A percentile compares a stretch with the other conserved stretches of the same genome.
Conservation (phyloP, 2,797 vertebrate species). For the Vultur gryphus region DNA sequence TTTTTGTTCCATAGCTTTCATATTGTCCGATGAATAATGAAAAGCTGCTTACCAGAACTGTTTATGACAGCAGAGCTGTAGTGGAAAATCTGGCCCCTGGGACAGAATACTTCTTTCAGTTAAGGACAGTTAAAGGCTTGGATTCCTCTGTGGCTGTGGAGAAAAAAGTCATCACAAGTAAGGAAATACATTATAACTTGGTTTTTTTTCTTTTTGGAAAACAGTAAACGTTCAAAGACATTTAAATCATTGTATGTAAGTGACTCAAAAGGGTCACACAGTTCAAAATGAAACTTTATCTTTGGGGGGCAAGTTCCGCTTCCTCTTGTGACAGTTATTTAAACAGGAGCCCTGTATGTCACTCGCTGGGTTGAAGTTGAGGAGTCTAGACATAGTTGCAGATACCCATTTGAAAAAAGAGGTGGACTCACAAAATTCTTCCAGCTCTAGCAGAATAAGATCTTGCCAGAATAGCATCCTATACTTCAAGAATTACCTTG, state of each 20-base stretch:
- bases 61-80: slow-evolving; percentile 67
- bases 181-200: slow-evolving; percentile 46
- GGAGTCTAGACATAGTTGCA: background rate
- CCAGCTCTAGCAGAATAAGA: background rate
- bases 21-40: slow-evolving; percentile 63
- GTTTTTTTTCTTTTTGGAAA: background rate
- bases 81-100: slow-evolving; percentile 81
- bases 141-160: slow-evolving; percentile 73
- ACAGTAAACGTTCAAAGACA: background rate
- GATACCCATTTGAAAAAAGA: background rate
- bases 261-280: background rate
- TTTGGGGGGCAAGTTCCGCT: background rate
- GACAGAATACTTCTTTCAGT: slow-evolving; percentile 79
- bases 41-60: slow-evolving; percentile 50
- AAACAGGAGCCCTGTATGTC: background rate
- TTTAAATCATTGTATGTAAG: background rate
- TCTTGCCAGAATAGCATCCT: background rate
- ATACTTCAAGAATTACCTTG: background rate
- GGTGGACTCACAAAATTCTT: background rate
- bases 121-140: slow-evolving; percentile 79
- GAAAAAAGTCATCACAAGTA: slow-evolving; percentile 81
- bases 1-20: slow-evolving; percentile 71
- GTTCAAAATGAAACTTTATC: background rate
- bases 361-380: fast-evolving
- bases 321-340: background rate